These are phyloP conservation scores for Trichoplusia ni DNA, from an alignment of 1,140 invertebrate species.

Conservation along the genomic window DNA sequence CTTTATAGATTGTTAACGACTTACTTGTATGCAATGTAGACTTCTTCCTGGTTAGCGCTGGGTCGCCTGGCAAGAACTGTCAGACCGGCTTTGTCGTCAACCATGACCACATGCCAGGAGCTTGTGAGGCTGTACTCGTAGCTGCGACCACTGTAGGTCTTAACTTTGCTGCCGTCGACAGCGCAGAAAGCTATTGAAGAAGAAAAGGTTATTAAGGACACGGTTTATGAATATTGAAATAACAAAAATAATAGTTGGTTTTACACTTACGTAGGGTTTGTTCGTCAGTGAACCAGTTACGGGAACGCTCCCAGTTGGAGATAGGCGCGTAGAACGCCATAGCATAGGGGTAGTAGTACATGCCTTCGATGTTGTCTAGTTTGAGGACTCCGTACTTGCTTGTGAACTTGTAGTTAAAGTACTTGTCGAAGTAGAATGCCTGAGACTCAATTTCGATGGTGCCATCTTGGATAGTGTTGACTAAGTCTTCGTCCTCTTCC, in stretches of 20 bases:
- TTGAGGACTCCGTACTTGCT: conserved; percentile 64
- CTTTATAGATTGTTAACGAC: not conserved
- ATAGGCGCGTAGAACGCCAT: conserved; percentile 76
- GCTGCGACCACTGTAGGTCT: conserved; percentile 84
- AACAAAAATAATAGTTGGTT: not conserved
- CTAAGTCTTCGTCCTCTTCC: conserved; percentile 61
- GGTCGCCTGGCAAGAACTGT: too few relatives aligned
- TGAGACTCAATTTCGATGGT: conserved; percentile 76
- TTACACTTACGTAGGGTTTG: conserved; percentile 80
- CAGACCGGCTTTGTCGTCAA: too few relatives aligned
- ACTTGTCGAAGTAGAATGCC: conserved; percentile 64
- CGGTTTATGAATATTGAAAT: too few relatives aligned
- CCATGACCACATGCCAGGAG: conserved; percentile 84
- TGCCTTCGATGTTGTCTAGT: conserved; percentile 69
- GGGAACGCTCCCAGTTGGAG: conserved; percentile 57
- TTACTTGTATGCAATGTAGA: conserved; percentile 76
- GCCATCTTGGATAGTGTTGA: conserved; percentile 65
- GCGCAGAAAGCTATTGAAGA: conserved; percentile 81
- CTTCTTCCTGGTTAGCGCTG: conserved; percentile 57
- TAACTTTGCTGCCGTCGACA: conserved; percentile 80
- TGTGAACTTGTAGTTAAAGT: conserved; percentile 68
- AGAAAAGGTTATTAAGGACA: conserved; percentile 34
- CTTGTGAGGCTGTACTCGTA: conserved; percentile 81
- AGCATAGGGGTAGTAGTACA: conserved; percentile 46
- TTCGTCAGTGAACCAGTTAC: conserved; percentile 58